phyloP scores from a whole-genome alignment of 2,113 vertebrate species.

The Dendropsophus ebraccatus region DNA sequence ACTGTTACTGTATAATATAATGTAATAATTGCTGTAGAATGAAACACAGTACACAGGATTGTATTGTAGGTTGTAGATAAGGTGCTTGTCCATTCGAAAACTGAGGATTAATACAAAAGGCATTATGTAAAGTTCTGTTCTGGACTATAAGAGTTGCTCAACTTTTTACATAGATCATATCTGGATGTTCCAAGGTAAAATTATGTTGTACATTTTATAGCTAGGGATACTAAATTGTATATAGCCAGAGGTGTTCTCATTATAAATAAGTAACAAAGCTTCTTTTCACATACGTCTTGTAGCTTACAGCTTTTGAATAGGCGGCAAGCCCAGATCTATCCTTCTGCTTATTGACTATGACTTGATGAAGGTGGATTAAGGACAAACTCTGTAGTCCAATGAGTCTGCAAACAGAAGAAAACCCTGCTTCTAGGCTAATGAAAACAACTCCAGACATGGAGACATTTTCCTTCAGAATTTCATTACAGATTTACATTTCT shows the following conservation, averaged over 20 bases:
- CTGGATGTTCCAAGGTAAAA: neutral
- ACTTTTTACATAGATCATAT: neutral
- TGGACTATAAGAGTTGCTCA: neutral
- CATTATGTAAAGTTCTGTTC: neutral
- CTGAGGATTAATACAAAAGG: neutral
- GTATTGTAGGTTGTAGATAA: too few relatives aligned
- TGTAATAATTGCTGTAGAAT: too few relatives aligned
- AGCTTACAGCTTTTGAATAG: neutral
- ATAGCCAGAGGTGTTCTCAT: neutral
- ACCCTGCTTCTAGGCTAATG: neutral
- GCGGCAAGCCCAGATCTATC: constrained; percentile 3
- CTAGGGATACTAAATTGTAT: neutral
- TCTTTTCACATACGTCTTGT: neutral
- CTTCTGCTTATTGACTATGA: constrained; percentile 38
- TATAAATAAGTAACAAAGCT: neutral
- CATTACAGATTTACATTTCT: constrained; percentile 8
- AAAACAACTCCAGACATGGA: constrained; percentile 9
- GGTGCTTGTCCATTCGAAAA: neutral
- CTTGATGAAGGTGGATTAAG: constrained; percentile 37
- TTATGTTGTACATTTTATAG: neutral
- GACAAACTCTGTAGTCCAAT: constrained; percentile 25
- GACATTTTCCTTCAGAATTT: neutral
- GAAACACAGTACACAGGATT: too few relatives aligned
- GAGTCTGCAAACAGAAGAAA: constrained; percentile 24
- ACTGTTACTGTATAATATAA: too few relatives aligned